Percentiles rank a stretch among this genome's conserved stretches.
Conservation (phyloP, 2,113 vertebrate genomes). For the Zosterops hypoxanthus region DNA sequence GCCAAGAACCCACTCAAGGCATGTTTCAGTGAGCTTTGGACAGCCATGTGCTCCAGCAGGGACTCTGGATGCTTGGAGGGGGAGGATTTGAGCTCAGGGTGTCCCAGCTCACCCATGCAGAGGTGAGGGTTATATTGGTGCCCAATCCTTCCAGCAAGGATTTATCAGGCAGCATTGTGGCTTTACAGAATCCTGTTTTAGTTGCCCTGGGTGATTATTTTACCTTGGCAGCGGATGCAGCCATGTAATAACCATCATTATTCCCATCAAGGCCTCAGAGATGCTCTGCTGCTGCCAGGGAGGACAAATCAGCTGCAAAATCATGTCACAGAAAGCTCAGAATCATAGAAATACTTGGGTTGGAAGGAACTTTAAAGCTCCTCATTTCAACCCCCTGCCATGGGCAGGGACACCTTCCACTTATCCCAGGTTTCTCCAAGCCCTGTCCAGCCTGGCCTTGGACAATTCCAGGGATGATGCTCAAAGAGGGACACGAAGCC, state of each 20-base stretch:
- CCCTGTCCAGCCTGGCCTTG: not conserved
- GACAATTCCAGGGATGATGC: not conserved
- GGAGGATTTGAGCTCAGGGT: not conserved
- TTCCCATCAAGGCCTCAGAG: not conserved
- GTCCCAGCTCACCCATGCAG: not conserved
- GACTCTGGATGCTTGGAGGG: not conserved
- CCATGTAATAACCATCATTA: accelerated
- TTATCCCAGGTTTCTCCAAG: not conserved
- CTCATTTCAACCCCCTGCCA: not conserved
- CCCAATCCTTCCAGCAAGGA: not conserved
- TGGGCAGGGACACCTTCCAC: not conserved
- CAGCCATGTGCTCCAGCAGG: not conserved
- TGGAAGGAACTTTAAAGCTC: not conserved
- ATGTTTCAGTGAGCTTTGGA: not conserved
- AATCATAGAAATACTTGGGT: not conserved
- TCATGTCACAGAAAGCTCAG: not conserved
- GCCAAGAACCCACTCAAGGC: not conserved
- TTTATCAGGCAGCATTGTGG: not conserved
- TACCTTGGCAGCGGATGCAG: not conserved
- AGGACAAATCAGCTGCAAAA: not conserved
- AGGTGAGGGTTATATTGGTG: accelerated
- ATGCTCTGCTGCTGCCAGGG: not conserved
- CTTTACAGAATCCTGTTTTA: not conserved
- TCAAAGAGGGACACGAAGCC: not conserved
- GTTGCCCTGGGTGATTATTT: not conserved